Evolutionary conservation across 2,113 vertebrate species (phyloP).

Genomic region (Thermophis baileyi): DNA sequence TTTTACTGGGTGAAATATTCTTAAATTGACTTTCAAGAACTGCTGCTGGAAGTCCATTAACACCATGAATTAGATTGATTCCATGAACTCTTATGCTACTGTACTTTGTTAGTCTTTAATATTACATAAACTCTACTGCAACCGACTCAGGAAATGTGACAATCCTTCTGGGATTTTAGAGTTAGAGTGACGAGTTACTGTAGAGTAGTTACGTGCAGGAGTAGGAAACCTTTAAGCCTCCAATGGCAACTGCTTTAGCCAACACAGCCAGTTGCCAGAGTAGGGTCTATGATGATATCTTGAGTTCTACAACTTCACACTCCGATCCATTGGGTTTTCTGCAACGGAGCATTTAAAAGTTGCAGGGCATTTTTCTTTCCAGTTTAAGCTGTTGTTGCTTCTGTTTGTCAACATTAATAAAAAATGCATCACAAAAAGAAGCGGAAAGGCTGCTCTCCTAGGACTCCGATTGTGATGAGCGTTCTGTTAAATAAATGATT

Average conservation of each 20-base stretch:
- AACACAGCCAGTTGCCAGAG: background rate
- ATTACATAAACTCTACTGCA: background rate
- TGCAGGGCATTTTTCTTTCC: background rate
- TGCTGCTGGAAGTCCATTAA: background rate
- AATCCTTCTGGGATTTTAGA: background rate
- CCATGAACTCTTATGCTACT: background rate
- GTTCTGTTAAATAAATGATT: background rate
- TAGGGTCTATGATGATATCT: background rate
- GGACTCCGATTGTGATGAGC: background rate
- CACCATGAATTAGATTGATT: background rate
- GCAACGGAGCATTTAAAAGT: background rate
- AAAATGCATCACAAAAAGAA: background rate
- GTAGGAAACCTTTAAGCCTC: background rate
- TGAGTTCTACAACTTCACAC: background rate
- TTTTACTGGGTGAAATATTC: background rate
- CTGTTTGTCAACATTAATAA: background rate
- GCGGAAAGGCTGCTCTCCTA: background rate
- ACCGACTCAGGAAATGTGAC: background rate
- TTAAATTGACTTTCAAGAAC: background rate
- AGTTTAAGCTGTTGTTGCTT: background rate
- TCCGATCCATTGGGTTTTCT: background rate
- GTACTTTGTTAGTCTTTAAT: background rate
- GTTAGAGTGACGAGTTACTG: too few species aligned
- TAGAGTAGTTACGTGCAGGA: background rate
- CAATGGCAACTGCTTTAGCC: background rate